phyloP scores from a whole-genome alignment of 2,797 vertebrate genomes.

The Lepus oiostolus region DNA sequence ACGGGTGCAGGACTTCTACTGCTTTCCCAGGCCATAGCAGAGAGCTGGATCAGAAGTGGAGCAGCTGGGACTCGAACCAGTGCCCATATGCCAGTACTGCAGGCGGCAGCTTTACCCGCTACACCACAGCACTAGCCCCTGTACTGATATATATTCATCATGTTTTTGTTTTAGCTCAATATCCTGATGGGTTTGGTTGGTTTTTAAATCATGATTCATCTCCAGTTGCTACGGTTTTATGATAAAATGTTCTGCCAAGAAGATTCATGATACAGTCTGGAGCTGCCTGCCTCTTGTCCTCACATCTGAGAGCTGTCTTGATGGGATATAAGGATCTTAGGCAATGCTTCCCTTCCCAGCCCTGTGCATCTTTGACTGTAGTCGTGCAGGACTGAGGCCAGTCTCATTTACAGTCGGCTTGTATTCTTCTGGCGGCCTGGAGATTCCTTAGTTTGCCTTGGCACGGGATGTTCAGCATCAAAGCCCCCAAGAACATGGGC shows the following conservation, averaged over 20 bases:
- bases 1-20: too few species aligned
- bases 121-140: too few species aligned
- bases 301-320: not conserved
- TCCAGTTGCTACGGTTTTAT: not conserved
- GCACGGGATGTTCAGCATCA: not conserved
- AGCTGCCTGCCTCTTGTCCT: not conserved
- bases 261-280: not conserved
- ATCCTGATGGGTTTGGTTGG: not conserved
- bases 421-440: not conserved
- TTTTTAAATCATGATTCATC: not conserved
- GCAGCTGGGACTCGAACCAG: too few species aligned
- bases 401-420: not conserved
- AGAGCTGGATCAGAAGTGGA: too few species aligned
- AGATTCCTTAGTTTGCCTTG: not conserved
- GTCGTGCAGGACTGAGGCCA: not conserved
- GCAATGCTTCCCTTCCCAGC: not conserved
- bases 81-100: too few species aligned
- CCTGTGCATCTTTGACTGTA: not conserved
- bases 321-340: not conserved
- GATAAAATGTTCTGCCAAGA: not conserved
- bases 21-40: too few species aligned
- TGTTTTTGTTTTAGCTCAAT: not conserved
- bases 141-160: too few species aligned
- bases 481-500: not conserved
- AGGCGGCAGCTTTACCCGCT: too few species aligned